phyloP scores from a whole-genome alignment of 37 sponge, comb jelly and placozoan genomes.

The Mnemiopsis leidyi region DNA sequence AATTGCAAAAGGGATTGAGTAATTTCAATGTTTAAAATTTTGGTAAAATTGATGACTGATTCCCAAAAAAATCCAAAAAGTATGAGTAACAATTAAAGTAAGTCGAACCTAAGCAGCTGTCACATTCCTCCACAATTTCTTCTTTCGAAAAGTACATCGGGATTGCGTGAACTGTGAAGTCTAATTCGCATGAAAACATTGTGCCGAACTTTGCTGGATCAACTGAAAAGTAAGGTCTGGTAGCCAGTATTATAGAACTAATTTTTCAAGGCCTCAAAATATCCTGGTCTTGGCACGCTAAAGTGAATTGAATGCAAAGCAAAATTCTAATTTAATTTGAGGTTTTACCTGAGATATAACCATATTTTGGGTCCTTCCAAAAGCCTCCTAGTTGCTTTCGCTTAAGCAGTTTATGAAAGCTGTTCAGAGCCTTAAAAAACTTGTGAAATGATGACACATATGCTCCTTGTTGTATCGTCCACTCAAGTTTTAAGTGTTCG shows the following conservation, averaged over 20 bases:
- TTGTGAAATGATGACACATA: background rate
- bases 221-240: too few relatives aligned
- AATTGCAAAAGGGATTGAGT: too few relatives aligned
- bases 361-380: constrained; percentile 15
- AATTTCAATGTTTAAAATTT: too few relatives aligned
- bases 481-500: background rate
- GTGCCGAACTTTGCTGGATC: constrained; percentile 20
- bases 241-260: too few relatives aligned
- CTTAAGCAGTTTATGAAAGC: background rate
- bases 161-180: background rate
- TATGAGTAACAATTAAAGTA: too few relatives aligned
- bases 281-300: too few relatives aligned
- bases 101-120: background rate
- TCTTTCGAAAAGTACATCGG: background rate
- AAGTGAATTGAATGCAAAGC: too few relatives aligned
- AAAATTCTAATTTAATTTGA: too few relatives aligned
- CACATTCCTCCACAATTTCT: background rate
- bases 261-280: too few relatives aligned
- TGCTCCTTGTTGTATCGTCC: background rate
- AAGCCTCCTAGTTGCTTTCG: background rate
- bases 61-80: too few relatives aligned
- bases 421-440: background rate
- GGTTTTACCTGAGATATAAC: background rate
- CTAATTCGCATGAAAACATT: background rate
- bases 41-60: too few relatives aligned